Conservation (phyloP, 2,888 invertebrate species). For the Lasius fuliginosus region DNA sequence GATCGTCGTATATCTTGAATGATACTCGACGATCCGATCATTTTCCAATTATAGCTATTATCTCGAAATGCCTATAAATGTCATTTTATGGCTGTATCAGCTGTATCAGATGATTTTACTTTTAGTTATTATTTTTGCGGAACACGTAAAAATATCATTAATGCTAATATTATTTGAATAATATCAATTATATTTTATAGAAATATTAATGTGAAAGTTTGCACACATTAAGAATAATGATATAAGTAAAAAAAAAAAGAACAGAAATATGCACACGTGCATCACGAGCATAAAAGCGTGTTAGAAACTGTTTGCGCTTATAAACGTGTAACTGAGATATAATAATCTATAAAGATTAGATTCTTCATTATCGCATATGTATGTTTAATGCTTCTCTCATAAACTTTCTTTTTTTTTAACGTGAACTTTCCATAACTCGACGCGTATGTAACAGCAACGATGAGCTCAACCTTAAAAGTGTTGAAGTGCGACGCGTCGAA, state of each 20-base stretch:
- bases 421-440: slow-evolving; percentile 11
- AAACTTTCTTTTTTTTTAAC: slow-evolving; percentile 38
- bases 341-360: background rate
- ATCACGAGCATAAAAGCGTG: background rate
- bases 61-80: background rate
- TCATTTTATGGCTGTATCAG: background rate
- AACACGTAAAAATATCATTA: background rate
- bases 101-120: background rate
- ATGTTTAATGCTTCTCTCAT: background rate
- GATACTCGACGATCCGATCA: background rate
- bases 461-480: slow-evolving; percentile 32
- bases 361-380: background rate
- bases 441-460: slow-evolving; percentile 39
- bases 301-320: slow-evolving; percentile 26
- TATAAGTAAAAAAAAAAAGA: background rate
- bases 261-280: background rate
- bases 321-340: slow-evolving; percentile 13
- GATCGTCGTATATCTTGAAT: slow-evolving; percentile 19
- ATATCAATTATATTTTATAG: background rate
- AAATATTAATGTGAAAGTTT: background rate
- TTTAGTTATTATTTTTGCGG: background rate
- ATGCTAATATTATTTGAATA: background rate
- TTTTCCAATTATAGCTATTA: background rate
- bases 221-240: background rate
- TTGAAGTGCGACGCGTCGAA: slow-evolving; percentile 26